These are phyloP conservation scores for Nemurella pictetii DNA, from an alignment of 2,888 invertebrate species.

Conservation along the genomic window DNA sequence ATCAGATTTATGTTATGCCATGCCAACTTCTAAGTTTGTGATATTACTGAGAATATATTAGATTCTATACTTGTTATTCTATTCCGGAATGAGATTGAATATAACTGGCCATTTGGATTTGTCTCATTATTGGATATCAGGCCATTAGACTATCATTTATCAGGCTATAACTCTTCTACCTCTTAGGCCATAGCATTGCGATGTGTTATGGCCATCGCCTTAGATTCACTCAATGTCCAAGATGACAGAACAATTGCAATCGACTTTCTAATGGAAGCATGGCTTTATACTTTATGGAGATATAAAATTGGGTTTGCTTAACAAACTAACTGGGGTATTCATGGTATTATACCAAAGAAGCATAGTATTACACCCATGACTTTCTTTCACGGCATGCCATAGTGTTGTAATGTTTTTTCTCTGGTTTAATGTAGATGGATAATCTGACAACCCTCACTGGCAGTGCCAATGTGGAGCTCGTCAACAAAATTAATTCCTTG, in stretches of 20 bases:
- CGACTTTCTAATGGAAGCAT: too few species aligned
- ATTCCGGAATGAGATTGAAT: too few species aligned
- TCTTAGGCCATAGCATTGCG: too few species aligned
- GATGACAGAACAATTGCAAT: too few species aligned
- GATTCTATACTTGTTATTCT: too few species aligned
- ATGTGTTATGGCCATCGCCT: too few species aligned
- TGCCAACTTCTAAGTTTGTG: too few species aligned
- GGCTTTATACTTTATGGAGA: not conserved
- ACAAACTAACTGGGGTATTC: not conserved
- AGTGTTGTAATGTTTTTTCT: not conserved
- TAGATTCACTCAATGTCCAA: too few species aligned
- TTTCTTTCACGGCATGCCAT: constrained; percentile 51
- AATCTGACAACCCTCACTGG: constrained; percentile 55
- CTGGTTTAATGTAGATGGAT: constrained; percentile 33
- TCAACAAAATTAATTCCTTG: constrained; percentile 58
- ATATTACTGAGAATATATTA: too few species aligned
- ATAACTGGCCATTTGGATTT: not conserved
- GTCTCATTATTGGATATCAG: not conserved
- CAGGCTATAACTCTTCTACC: too few species aligned
- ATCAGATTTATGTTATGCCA: too few species aligned
- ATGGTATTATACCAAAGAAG: not conserved
- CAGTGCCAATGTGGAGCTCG: constrained; percentile 53
- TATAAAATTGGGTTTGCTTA: not conserved
- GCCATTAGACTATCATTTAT: not conserved
- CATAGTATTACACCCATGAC: not conserved